Evolutionary conservation across 2,113 vertebrate genomes (phyloP), one percentile per base, ranked within the genome.

Genomic region (Mirza zaza): DNA sequence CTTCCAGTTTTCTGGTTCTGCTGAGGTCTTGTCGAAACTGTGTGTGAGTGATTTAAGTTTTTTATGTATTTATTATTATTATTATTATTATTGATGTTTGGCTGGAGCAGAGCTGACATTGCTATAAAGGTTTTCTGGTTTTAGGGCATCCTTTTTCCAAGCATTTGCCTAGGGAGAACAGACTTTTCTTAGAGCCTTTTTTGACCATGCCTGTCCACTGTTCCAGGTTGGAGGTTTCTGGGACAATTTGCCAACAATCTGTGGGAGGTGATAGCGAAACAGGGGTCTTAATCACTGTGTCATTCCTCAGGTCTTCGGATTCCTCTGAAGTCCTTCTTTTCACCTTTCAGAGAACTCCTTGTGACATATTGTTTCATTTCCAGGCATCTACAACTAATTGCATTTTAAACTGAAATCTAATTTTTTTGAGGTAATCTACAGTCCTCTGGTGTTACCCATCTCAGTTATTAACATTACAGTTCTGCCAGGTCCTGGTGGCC

Each of bases 231-330:
- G 34, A 39, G 10, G 10, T 9, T 65, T 79, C 87, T 55, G 9
- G 0, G 8, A 1, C 42, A 29, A 11, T 3, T 55, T 20, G 34
- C 34, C 17, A 3, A 2, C 25, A 6, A 27, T 9, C 6, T 65
- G 14, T 5, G 6, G 32, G 10, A 67, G 59, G 57, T 42, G 18
- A 5, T 29, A 83, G 5, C 9, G 32, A 89, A 89, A 65, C 55
- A 48, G 70, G 29, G n/a, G 34, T 50, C 10, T 63, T 63, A 65
- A 77, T 36, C 13, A 23, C 71, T 90, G 32, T 36, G 15, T 65
- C 14, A 34, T 36, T 65, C 34, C 32, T 20, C 42, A 14, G 20
- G 15, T 90, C 34, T 65, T 15, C 2, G 45, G 32, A 20, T 45
- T 29, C 15, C 34, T 27, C 34, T 32, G 32, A 10, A 79, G 14